Conservation (phyloP, 2,113 vertebrate species). For the Heliornis fulica region DNA sequence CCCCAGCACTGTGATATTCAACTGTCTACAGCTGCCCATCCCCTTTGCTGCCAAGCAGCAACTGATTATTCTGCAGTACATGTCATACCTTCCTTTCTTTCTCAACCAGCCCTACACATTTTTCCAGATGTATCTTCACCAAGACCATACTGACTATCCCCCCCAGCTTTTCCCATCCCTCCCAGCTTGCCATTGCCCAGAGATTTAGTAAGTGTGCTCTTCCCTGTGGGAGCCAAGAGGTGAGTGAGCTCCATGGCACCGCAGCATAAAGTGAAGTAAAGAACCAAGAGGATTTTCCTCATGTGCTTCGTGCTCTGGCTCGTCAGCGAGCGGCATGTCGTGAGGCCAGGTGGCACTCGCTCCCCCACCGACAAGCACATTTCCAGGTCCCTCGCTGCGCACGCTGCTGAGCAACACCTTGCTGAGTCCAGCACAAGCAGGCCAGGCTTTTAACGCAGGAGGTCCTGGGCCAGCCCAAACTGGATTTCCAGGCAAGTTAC, state of each 20-base stretch:
- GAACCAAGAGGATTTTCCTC: neutral
- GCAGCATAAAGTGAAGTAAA: neutral
- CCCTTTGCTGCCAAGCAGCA: neutral
- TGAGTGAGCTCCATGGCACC: neutral
- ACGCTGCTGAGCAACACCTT: neutral
- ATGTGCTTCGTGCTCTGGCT: neutral
- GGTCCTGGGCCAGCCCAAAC: neutral
- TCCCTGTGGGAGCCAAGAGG: neutral
- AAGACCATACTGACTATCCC: neutral
- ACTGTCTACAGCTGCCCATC: neutral
- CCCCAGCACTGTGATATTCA: neutral
- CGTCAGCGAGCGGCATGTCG: fast-evolving
- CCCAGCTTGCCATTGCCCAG: neutral
- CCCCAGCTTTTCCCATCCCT: fast-evolving
- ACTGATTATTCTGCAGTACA: neutral
- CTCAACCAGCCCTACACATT: neutral
- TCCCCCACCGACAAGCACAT: fast-evolving
- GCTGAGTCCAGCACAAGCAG: neutral
- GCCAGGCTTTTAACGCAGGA: neutral
- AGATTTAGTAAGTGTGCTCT: neutral
- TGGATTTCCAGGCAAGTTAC: neutral
- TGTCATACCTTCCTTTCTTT: neutral
- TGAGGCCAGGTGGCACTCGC: fast-evolving
- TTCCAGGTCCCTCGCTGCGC: neutral
- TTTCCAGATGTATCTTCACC: neutral